A percentile compares a stretch with the other conserved stretches of the same genome.
phyloP scores from a whole-genome alignment of 2,113 vertebrate genomes.

The Oreochromis spilurus region DNA sequence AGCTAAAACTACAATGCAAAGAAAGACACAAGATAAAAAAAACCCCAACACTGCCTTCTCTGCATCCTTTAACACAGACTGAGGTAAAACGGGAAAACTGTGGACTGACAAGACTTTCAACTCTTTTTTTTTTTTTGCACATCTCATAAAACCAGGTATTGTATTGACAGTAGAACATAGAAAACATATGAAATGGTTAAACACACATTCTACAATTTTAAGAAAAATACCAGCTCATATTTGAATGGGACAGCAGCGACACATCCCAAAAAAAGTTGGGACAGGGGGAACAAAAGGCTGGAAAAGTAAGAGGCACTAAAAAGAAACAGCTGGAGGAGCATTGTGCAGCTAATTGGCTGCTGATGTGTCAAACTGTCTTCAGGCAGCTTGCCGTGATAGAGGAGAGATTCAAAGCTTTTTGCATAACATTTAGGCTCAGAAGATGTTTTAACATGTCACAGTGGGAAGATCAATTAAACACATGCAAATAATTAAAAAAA shows the following conservation, averaged over 20 bases:
- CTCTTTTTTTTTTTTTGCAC: not conserved
- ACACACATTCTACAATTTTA: not conserved
- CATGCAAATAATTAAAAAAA: not conserved
- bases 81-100: not conserved
- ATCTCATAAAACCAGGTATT: not conserved
- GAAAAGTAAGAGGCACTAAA: not conserved
- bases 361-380: not conserved
- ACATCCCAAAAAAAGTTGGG: not conserved
- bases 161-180: not conserved
- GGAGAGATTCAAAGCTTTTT: accelerated
- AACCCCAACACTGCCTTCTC: accelerated
- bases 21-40: not conserved
- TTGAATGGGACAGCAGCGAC: not conserved
- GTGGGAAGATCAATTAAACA: not conserved
- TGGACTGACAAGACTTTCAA: not conserved
- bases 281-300: not conserved
- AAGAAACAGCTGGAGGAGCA: not conserved
- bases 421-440: accelerated
- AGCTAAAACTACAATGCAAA: not conserved
- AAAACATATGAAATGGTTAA: not conserved
- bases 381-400: not conserved
- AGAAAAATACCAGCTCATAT: accelerated
- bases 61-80: not conserved
- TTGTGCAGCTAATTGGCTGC: not conserved
- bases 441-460: not conserved